phyloP scores from a whole-genome alignment of 2,797 vertebrate species.

The Aselliscus stoliczkanus region DNA sequence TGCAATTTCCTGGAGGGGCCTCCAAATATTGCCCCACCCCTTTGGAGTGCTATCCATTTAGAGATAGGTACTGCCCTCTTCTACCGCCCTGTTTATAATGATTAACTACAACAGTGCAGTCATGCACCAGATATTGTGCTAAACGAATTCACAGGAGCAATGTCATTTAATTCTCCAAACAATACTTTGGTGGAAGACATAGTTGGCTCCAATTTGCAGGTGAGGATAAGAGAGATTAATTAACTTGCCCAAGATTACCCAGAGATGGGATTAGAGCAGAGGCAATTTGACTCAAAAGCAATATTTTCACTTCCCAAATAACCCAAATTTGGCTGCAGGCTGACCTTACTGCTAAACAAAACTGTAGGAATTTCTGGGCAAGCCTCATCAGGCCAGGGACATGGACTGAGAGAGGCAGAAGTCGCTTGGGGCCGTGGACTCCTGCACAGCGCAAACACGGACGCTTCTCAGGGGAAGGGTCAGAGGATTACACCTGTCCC shows the following conservation, averaged over 20 bases:
- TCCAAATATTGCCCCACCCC: not conserved
- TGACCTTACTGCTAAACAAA: not conserved
- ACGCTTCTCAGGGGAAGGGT: not conserved
- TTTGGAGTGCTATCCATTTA: not conserved
- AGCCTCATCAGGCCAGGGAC: not conserved
- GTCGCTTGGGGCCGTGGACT: not conserved
- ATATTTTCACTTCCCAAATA: not conserved
- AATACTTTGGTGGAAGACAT: not conserved
- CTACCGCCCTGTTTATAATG: not conserved
- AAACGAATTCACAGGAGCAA: not conserved
- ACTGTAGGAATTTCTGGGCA: not conserved
- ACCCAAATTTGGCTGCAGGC: not conserved
- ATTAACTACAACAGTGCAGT: not conserved
- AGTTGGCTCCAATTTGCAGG: not conserved
- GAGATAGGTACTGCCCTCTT: not conserved
- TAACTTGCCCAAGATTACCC: not conserved
- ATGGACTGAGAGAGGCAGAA: not conserved
- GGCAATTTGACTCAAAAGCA: not conserved
- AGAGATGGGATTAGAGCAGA: not conserved
- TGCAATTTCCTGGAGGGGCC: not conserved
- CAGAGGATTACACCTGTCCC: not conserved
- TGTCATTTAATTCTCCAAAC: not conserved
- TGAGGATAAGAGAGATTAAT: not conserved
- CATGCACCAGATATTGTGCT: not conserved
- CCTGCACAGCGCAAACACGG: not conserved